phyloP scores from a whole-genome alignment of 2,888 invertebrate species.

The Dorcus parallelipipedus region DNA sequence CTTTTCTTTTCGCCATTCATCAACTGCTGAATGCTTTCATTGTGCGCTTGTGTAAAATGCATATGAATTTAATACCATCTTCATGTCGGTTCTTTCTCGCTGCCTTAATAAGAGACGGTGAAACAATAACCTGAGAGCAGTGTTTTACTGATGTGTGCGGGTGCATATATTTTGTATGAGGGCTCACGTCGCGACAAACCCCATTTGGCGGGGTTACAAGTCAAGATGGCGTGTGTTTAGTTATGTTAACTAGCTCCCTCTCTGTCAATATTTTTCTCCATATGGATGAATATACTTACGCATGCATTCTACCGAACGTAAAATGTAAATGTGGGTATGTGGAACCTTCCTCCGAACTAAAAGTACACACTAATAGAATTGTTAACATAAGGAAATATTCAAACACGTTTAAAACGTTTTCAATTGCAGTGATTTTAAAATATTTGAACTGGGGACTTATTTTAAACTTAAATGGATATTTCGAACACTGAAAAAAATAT shows the following conservation, averaged over 20 bases:
- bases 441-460: no score
- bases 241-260: constrained; percentile 39
- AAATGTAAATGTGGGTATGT: constrained; percentile 26
- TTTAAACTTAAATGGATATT: constrained; percentile 2
- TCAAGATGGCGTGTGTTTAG: constrained; percentile 40
- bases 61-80: constrained; percentile 9
- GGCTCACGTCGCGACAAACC: constrained; percentile 32
- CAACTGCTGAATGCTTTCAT: constrained; percentile 1
- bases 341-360: neutral
- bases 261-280: constrained; percentile 38
- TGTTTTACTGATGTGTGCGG: constrained; percentile 13
- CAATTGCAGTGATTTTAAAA: no score
- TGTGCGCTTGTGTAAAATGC: constrained; percentile 10
- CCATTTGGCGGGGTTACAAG: constrained; percentile 28
- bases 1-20: constrained; percentile 15
- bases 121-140: constrained; percentile 9
- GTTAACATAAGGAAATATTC: no score
- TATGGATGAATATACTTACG: constrained; percentile 31
- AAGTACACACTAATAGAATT: no score
- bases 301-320: constrained; percentile 21
- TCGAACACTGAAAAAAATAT: no score
- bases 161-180: constrained; percentile 23
- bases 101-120: constrained; percentile 1
- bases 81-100: neutral
- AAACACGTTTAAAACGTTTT: no score